Base-by-base conservation (phyloP, 2,797 vertebrate species). In the Vultur gryphus region DNA sequence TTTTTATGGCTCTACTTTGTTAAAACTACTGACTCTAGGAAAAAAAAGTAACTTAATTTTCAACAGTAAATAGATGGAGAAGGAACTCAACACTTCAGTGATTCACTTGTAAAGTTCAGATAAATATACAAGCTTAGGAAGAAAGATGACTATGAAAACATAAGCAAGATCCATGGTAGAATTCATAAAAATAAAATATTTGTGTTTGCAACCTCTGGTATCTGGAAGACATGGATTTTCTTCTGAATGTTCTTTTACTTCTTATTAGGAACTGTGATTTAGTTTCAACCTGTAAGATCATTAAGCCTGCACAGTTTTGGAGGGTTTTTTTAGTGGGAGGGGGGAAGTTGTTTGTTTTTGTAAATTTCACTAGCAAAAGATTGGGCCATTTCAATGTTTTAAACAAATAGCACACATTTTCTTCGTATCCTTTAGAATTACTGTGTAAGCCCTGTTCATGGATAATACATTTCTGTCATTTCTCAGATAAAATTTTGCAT, bases 321-420 rank as follows among this genome's bases (percentile, higher is more conserved):
- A 75, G 3, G 10, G 0, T 0, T 10, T 44, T 87, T 37, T 67
- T 25, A 78, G 23, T 70, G 7, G 7, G 13, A 82, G 4, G 3
- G 10, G 2, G 8, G 0, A 58, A 39, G 5, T 2, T 20, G 3
- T 58, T 57, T 61, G 11, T 1, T 72, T 79, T 54, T 77, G 2
- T 17, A 51, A 73, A 70, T 73, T 57, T 80, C 16, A 39, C 7
- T 49, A 52, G 7, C 13, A 69, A 82, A 91, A 87, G 6, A 33
- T 4, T 24, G n/a, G 8, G 5, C 0, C 14, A 43, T 70, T 58
- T 86, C 8, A 79, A 7, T 72, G 6, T 87, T 89, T 83, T 52
- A 41, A 55, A 29, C 13, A 83, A 59, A 46, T 16, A 71, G 5
- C 3, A 39, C 4, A 39, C 0, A 31, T 39, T 5, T 29, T 24